Base-by-base conservation (phyloP, 2,113 vertebrate genomes). In the Mandrillus leucophaeus region DNA sequence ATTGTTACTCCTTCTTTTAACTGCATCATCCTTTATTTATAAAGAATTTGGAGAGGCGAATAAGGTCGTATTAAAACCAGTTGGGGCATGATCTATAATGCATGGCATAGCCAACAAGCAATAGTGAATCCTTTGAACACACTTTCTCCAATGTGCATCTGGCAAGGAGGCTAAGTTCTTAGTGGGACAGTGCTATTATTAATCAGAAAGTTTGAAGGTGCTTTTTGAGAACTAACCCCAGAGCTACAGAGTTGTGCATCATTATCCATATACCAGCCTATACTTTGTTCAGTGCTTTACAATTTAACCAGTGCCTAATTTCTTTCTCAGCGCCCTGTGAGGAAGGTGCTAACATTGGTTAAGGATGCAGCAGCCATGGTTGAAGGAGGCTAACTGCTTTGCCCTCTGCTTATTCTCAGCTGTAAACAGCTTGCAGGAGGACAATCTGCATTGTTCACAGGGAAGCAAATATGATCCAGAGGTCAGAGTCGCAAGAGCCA, bases 191-290 rank as follows among this genome's bases (percentile, higher is more conserved):
- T 1, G 52, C 79, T 18, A 23, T 38, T 22, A 1, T 1, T 17
- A 43, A 30, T 22, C 43, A 5, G 55, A 52, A 61, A 7, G 1
- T 13, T 0, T 57, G 68, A 10, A 55, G 50, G 30, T 25, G 14
- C 48, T n/a, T 72, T 72, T 5, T 59, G 11, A 55, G 50, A n/a
- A 27, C 35, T 38, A 27, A 11, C 68, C 22, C 40, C 25, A 17
- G 40, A 66, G 68, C 81, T 59, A 4, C 18, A 10, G 32, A 55
- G 55, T 14, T 3, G 32, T 45, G 40, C 25, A 7, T 18, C 18
- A 1, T 7, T 1, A 1, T 9, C 12, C 11, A 13, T 7, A 8
- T 1, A 8, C 5, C 4, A 32, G 35, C 17, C 6, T 10, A 5
- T 18, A 5, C 50, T 25, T 68, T 35, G 48, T 32, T 35, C 20